phyloP scores from a whole-genome alignment of 92 coral and sea anemone genomes.

The Meandrina meandrites region DNA sequence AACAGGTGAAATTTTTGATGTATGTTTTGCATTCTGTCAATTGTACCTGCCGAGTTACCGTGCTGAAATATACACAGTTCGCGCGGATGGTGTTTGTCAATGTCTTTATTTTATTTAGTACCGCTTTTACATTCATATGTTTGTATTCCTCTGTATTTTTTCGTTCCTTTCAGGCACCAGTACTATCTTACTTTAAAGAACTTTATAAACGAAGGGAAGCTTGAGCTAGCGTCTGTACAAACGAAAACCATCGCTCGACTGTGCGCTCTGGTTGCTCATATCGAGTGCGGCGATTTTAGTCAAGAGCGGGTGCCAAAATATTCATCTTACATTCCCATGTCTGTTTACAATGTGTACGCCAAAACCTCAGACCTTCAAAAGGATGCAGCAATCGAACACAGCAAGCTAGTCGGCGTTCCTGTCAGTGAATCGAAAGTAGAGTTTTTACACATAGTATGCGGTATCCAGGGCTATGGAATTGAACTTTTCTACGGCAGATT shows the following conservation, averaged over 20 bases:
- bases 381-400: constrained; percentile 91
- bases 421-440: constrained; percentile 82
- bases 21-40: constrained; percentile 35
- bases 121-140: constrained; percentile 17
- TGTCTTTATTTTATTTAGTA: not conserved
- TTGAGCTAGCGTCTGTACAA: constrained; percentile 87
- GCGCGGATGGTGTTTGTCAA: constrained; percentile 7
- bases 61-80: constrained; percentile 5
- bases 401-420: constrained; percentile 68
- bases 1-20: constrained; percentile 33
- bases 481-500: constrained; percentile 89
- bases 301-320: constrained; percentile 85
- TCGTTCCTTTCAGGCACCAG: constrained; percentile 73
- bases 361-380: constrained; percentile 91
- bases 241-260: constrained; percentile 86
- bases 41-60: constrained; percentile 14
- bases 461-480: constrained; percentile 90
- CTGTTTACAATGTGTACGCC: constrained; percentile 70
- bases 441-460: constrained; percentile 76
- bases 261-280: constrained; percentile 90
- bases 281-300: constrained; percentile 86
- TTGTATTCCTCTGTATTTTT: not conserved
- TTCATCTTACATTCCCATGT: constrained; percentile 78
- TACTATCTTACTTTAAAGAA: constrained; percentile 89
- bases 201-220: constrained; percentile 77